A percentile compares a stretch with the other conserved stretches of the same genome.
Evolutionary conservation across 2,888 invertebrate species (phyloP).

Genomic region (Altica lythri): DNA sequence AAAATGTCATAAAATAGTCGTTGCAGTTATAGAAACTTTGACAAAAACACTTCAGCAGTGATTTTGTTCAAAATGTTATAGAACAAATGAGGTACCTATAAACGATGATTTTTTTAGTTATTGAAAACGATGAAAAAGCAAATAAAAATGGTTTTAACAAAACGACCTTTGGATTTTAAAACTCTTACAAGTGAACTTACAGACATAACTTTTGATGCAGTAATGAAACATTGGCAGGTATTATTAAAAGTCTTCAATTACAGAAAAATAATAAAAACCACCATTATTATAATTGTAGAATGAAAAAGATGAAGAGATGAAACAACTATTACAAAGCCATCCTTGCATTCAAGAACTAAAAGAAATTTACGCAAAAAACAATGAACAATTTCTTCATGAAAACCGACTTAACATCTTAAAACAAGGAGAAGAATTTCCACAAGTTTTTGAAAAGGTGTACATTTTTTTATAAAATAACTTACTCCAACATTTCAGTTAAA

Average conservation of each 20-base stretch:
- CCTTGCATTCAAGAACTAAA: constrained; percentile 49
- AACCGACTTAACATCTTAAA: constrained; percentile 48
- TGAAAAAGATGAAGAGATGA: constrained; percentile 48
- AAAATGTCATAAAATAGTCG: no score
- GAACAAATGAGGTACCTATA: background rate
- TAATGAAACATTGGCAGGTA: constrained; percentile 52
- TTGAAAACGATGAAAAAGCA: constrained; percentile 51
- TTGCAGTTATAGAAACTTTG: no score
- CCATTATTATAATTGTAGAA: constrained; percentile 39
- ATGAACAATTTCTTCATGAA: constrained; percentile 44
- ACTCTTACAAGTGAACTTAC: constrained; percentile 47
- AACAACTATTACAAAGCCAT: constrained; percentile 41
- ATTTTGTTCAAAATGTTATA: background rate
- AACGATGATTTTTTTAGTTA: constrained; percentile 41
- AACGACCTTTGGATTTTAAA: constrained; percentile 49
- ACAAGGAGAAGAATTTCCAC: constrained; percentile 48
- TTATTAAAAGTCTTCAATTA: no score
- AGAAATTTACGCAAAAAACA: constrained; percentile 39
- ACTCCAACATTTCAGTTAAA: no score
- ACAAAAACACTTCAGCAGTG: no score
- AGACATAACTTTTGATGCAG: constrained; percentile 46
- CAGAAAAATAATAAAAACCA: background rate
- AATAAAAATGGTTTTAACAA: constrained; percentile 48
- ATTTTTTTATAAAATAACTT: constrained; percentile 5
- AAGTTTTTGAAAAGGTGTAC: constrained; percentile 49